A percentile compares a stretch with the other conserved stretches of the same genome.
These are phyloP conservation scores for Leuctra nigra DNA, from an alignment of 2,888 invertebrate genomes.

Conservation along the genomic window DNA sequence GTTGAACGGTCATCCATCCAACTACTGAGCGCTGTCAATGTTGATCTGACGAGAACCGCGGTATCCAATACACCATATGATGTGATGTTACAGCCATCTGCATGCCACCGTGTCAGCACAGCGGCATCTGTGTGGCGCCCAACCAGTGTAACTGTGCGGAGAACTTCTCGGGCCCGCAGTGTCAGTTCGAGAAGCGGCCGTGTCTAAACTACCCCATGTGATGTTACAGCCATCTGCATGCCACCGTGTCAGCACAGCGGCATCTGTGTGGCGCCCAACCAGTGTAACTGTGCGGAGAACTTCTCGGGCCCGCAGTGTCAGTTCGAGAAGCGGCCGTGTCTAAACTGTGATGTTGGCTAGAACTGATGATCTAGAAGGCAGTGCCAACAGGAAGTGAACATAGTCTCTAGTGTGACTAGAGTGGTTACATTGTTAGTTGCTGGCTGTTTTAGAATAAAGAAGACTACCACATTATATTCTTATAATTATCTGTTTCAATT, in stretches of 20 bases:
- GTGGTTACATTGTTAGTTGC: too few species aligned
- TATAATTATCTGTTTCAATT: too few species aligned
- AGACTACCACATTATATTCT: too few species aligned
- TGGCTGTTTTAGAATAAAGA: too few species aligned
- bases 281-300: conserved; percentile 67
- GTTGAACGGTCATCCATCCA: too few species aligned
- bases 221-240: conserved; percentile 68
- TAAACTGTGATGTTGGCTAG: too few species aligned
- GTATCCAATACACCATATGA: too few species aligned
- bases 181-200: conserved; percentile 66
- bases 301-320: conserved; percentile 69
- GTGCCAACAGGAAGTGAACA: too few species aligned
- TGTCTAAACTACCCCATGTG: conserved; percentile 61
- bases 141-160: conserved; percentile 70
- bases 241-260: conserved; percentile 75
- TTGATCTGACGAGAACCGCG: too few species aligned
- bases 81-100: conserved; percentile 78
- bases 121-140: conserved; percentile 69
- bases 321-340: conserved; percentile 63
- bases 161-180: conserved; percentile 63
- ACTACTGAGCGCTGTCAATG: too few species aligned
- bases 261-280: conserved; percentile 65
- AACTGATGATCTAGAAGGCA: too few species aligned
- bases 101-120: conserved; percentile 67
- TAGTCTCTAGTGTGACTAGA: too few species aligned